These are phyloP conservation scores for Drosophila infuscata DNA, from an alignment of 2,888 invertebrate genomes.

Conservation along the genomic window DNA sequence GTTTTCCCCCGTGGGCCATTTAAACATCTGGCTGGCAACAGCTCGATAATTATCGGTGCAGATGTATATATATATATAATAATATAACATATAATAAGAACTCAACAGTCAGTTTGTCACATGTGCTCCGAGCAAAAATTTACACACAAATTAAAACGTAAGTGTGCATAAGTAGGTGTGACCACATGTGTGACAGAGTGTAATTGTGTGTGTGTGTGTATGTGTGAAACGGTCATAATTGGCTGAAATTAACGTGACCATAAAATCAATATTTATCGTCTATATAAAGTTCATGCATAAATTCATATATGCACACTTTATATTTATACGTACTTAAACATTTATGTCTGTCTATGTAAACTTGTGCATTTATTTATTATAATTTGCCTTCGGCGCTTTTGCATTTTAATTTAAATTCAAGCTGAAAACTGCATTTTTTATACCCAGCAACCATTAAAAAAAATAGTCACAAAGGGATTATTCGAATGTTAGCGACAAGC, in stretches of 20 bases:
- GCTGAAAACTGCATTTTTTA: constrained; percentile 58
- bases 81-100: constrained; percentile 51
- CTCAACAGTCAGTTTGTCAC: constrained; percentile 33
- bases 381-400: constrained; percentile 60
- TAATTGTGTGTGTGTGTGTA: constrained; percentile 15
- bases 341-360: constrained; percentile 8
- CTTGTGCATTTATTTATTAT: constrained; percentile 59
- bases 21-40: constrained; percentile 38
- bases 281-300: constrained; percentile 46
- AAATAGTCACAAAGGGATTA: background rate
- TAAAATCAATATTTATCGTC: constrained; percentile 75
- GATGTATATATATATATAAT: constrained; percentile 44
- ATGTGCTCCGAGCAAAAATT: constrained; percentile 3
- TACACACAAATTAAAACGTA: constrained; percentile 20
- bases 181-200: constrained; percentile 10
- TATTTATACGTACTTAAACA: constrained; percentile 13
- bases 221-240: constrained; percentile 66
- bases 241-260: constrained; percentile 75
- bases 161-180: constrained; percentile 5
- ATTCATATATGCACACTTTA: constrained; percentile 34
- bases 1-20: constrained; percentile 23
- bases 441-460: constrained; percentile 10
- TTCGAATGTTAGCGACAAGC: background rate
- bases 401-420: constrained; percentile 79
- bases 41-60: constrained; percentile 64